phyloP scores from a whole-genome alignment of 53 echinoderm and acorn worm species.

The Patiria pectinifera region DNA sequence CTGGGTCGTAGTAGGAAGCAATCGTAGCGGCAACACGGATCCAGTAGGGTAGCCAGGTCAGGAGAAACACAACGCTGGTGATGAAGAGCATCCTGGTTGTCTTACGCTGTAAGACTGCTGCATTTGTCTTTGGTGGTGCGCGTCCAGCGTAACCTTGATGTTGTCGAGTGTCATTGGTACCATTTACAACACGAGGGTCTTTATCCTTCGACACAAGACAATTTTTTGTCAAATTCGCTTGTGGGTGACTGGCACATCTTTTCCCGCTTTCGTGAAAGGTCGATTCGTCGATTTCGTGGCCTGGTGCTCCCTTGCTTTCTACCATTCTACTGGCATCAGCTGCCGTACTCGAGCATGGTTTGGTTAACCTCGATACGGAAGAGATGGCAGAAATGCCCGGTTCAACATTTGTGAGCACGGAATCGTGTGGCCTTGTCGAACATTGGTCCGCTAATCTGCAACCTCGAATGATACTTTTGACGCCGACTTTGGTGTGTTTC shows the following conservation, averaged over 20 bases:
- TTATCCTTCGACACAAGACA: background rate
- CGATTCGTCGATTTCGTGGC: background rate
- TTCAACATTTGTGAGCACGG: background rate
- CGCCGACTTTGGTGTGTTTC: slow-evolving; percentile 32
- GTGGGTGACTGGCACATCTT: background rate
- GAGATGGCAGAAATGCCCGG: background rate
- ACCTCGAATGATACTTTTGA: background rate
- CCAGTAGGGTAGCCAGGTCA: slow-evolving; percentile 31
- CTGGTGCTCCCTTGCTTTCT: background rate
- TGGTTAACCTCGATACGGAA: background rate
- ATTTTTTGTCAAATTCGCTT: background rate
- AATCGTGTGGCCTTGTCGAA: background rate
- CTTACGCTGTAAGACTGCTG: background rate
- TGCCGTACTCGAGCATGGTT: background rate
- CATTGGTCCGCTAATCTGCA: background rate
- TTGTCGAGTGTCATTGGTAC: background rate
- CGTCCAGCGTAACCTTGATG: background rate
- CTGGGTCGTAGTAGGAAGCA: background rate
- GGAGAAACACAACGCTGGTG: slow-evolving; percentile 39
- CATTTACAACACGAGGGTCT: background rate
- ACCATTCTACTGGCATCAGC: background rate
- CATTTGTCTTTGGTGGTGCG: background rate
- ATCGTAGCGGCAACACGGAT: background rate
- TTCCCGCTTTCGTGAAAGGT: background rate
- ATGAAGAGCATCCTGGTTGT: slow-evolving; percentile 17